Evolutionary conservation across 2,888 invertebrate species (phyloP), one percentile per base, ranked within the genome.

Genomic region (Allophyes oxyacanthae): DNA sequence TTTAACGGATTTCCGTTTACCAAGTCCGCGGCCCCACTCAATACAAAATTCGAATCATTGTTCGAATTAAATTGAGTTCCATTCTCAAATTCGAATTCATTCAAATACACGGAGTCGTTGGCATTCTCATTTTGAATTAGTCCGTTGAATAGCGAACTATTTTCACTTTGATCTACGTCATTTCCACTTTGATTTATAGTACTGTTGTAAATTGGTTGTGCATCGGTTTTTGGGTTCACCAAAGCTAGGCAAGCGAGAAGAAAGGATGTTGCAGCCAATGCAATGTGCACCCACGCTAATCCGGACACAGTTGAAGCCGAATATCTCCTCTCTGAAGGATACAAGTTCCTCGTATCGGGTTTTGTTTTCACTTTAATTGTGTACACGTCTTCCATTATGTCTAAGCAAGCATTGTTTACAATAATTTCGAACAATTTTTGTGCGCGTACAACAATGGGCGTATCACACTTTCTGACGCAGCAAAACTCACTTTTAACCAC

Each of bases 251-350:
- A 94, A 0, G 95, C 95, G 45, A 96, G 88, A 0, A 96, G 78
- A 40, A 95, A 90, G 0, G 95, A 94, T 0, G 95, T 95, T 0
- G 93, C 86, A 0, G 95, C 95, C n/a, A 96, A 88, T 0, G 95
- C 94, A 7, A 96, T 87, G 72, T 96, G 96, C 0, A 96, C 94
- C 84, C 95, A 94, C 1, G 95, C 95, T 33, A 96, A 79, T 0
- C 96, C 96, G 3, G 95, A 94, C 0, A 96, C 96, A 0, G 95
- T 96, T 0, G 96, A 95, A 0, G 96, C 96, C 0, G 96, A 96
- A 77, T 96, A 96, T 51, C 96, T 88, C 65, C 96, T 86, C 80
- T 96, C 96, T 0, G 96, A 96, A 0, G 96, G 96, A 71, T 95
- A 96, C 32, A 95, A 78, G 64, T 92, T 92, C 58, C 95, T 89